phyloP scores from a whole-genome alignment of 2,888 invertebrate species.

The Neoaliturus tenellus region DNA sequence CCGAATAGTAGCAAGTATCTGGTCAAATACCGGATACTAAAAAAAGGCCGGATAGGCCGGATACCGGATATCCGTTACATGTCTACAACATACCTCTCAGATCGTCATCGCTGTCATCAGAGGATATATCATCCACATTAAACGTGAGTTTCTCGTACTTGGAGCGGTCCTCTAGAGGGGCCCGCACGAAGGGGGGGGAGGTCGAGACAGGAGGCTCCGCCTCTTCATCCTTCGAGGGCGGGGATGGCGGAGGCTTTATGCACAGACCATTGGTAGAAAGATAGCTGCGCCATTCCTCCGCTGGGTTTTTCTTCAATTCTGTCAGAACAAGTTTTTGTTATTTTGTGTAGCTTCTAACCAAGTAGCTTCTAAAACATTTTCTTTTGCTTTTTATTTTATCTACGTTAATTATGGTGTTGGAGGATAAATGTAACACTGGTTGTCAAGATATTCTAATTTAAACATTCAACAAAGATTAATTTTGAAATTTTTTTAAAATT shows the following conservation, averaged over 20 bases:
- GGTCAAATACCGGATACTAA: too few relatives aligned
- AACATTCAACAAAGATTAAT: too few relatives aligned
- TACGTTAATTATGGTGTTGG: too few relatives aligned
- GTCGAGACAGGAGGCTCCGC: slow-evolving; percentile 11
- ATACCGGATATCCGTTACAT: too few relatives aligned
- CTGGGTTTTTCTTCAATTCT: slow-evolving; percentile 36
- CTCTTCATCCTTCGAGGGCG: slow-evolving; percentile 31
- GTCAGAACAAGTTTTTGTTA: not conserved
- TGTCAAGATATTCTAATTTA: too few relatives aligned
- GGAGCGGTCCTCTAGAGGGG: slow-evolving; percentile 82
- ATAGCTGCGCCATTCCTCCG: slow-evolving; percentile 55
- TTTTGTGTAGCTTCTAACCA: too few relatives aligned
- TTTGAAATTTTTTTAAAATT: too few relatives aligned
- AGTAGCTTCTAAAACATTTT: too few relatives aligned
- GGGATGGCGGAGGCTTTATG: slow-evolving; percentile 3
- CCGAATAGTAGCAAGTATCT: too few relatives aligned
- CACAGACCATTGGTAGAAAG: slow-evolving; percentile 51
- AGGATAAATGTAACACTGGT: too few relatives aligned
- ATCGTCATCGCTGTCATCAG: slow-evolving; percentile 72
- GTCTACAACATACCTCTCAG: slow-evolving; percentile 31
- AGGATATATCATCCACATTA: slow-evolving; percentile 76
- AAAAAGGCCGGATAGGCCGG: too few relatives aligned
- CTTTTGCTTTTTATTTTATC: too few relatives aligned
- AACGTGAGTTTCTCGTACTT: slow-evolving; percentile 86
- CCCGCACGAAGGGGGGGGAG: slow-evolving; percentile 77